These are phyloP conservation scores for Myioborus miniatus DNA, from an alignment of 2,797 vertebrate genomes.

Conservation along the genomic window DNA sequence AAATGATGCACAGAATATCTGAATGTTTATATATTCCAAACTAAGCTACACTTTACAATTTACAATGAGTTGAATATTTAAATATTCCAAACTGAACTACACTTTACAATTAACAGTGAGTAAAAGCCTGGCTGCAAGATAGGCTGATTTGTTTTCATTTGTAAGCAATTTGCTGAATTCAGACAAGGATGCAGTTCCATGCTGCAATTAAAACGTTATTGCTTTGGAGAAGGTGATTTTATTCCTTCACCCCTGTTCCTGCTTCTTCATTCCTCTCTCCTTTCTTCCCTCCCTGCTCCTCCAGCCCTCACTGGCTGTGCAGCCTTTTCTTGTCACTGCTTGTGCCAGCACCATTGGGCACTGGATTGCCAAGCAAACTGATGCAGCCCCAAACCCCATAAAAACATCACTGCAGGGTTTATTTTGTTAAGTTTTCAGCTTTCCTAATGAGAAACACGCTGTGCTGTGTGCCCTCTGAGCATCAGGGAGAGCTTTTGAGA, in stretches of 20 bases:
- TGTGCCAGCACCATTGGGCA: not conserved
- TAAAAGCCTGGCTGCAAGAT: not conserved
- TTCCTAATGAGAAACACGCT: not conserved
- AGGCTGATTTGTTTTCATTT: not conserved
- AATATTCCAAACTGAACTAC: not conserved
- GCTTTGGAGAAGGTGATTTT: not conserved
- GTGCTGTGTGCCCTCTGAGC: not conserved
- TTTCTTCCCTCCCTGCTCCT: not conserved
- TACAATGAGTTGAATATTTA: not conserved
- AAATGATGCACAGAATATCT: not conserved
- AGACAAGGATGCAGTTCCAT: not conserved
- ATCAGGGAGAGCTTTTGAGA: not conserved
- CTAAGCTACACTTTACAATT: not conserved
- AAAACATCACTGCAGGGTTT: not conserved
- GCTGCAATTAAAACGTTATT: not conserved
- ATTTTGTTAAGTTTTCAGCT: not conserved
- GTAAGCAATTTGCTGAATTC: not conserved
- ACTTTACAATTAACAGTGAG: not conserved
- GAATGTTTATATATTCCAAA: not conserved
- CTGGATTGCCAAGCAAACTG: not conserved
- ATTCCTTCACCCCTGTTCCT: not conserved
- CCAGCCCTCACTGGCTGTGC: not conserved
- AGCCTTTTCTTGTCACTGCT: not conserved
- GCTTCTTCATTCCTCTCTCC: not conserved
- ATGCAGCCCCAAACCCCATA: not conserved